A percentile compares a stretch with the other conserved stretches of the same genome.
These are phyloP conservation scores for Tenebrio molitor DNA, from an alignment of 1,140 invertebrate genomes.

Conservation along the genomic window DNA sequence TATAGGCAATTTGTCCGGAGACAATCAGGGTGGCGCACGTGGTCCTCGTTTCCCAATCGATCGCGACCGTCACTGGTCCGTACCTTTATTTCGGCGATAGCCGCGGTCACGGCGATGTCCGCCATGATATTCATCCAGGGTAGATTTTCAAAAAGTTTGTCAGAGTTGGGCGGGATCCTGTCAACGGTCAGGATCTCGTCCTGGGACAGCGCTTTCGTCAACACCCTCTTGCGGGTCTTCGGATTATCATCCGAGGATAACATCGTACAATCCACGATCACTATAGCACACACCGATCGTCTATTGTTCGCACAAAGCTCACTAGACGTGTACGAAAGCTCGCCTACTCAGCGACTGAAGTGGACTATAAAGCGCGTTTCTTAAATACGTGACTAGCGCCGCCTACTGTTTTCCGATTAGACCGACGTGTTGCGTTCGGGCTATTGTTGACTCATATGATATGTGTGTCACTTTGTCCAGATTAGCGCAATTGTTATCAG, in stretches of 20 bases:
- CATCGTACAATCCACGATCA: constrained; percentile 53
- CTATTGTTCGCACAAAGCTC: constrained; percentile 25
- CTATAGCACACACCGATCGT: constrained; percentile 9
- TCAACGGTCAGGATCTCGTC: constrained; percentile 53
- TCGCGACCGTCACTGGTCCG: no score
- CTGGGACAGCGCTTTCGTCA: constrained; percentile 55
- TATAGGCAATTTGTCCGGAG: constrained; percentile 7
- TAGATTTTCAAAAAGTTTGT: constrained; percentile 61
- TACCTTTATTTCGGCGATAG: constrained; percentile 65
- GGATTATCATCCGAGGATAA: constrained; percentile 59
- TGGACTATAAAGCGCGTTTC: constrained; percentile 27
- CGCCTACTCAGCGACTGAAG: background rate
- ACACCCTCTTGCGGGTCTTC: constrained; percentile 53
- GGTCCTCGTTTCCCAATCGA: no score
- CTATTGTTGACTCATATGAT: constrained; percentile 35
- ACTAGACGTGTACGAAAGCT: constrained; percentile 5
- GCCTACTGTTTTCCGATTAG: constrained; percentile 36
- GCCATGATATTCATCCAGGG: constrained; percentile 65
- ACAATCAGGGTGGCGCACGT: no score
- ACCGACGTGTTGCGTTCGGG: constrained; percentile 12
- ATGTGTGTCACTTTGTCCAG: constrained; percentile 16
- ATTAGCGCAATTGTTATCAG: constrained; percentile 21
- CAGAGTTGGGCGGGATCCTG: constrained; percentile 61
- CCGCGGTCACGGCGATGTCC: constrained; percentile 63
- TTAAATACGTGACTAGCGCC: constrained; percentile 31